phyloP scores from a whole-genome alignment of 2,797 vertebrate genomes.

The Alca torda region DNA sequence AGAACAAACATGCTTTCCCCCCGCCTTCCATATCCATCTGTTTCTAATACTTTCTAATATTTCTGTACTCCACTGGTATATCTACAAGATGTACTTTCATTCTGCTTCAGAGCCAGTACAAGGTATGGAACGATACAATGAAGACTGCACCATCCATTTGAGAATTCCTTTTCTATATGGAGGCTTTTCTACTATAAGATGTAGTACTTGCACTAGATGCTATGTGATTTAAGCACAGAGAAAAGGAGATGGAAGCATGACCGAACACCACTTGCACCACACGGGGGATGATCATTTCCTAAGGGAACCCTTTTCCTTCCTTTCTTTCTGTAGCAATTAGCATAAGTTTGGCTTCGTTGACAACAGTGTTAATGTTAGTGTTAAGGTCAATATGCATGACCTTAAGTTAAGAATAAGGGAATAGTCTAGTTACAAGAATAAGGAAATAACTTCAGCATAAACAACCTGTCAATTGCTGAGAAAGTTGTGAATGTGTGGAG shows the following conservation, averaged over 20 bases:
- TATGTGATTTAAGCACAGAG: background rate
- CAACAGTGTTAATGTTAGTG: background rate
- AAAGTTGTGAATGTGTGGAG: background rate
- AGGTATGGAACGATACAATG: fast-evolving
- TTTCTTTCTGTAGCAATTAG: background rate
- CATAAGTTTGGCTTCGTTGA: background rate
- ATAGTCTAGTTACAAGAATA: background rate
- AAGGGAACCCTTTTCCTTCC: background rate
- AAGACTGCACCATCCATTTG: background rate
- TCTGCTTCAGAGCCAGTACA: background rate
- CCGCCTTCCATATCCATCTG: background rate
- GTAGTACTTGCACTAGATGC: background rate
- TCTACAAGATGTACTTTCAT: background rate
- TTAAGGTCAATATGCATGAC: background rate
- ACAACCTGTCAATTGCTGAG: background rate
- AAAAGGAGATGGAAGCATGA: background rate
- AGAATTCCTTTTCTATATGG: background rate
- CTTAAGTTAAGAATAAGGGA: background rate
- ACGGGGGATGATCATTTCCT: background rate
- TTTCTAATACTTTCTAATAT: background rate
- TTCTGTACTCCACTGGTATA: background rate
- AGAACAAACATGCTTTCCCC: background rate
- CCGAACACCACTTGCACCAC: background rate
- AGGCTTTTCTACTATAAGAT: background rate
- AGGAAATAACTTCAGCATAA: background rate